Evolutionary conservation across 2,888 invertebrate species (phyloP).

Genomic region (Ectropis crepuscularia): DNA sequence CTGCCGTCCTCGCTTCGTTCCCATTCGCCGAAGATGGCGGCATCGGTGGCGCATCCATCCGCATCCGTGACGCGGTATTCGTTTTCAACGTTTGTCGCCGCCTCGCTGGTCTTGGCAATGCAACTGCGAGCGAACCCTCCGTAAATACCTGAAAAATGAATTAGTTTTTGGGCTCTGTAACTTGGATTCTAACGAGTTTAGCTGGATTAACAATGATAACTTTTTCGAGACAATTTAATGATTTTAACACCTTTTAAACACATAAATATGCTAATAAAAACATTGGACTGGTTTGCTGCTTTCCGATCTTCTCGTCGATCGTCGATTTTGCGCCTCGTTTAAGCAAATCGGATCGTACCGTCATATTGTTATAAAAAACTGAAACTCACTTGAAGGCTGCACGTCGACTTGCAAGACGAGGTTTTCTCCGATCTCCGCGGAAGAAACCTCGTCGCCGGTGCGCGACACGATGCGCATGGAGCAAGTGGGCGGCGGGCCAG

Average conservation of each 20-base stretch:
- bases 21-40: conserved; percentile 97
- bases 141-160: conserved; percentile 88
- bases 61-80: conserved; percentile 97
- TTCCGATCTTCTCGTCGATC: too few species aligned
- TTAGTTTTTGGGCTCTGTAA: too few species aligned
- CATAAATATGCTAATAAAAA: too few species aligned
- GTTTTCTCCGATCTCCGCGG: conserved; percentile 96
- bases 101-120: conserved; percentile 96
- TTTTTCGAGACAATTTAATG: too few species aligned
- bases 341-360: background rate
- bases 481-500: conserved; percentile 96
- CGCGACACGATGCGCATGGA: conserved; percentile 95
- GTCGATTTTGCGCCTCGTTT: too few species aligned
- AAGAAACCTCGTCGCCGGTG: conserved; percentile 94
- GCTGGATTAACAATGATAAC: too few species aligned
- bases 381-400: conserved; percentile 87
- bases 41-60: conserved; percentile 96
- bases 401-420: conserved; percentile 94
- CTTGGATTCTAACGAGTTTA: too few species aligned
- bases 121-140: conserved; percentile 97
- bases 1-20: conserved; percentile 94
- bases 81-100: conserved; percentile 90
- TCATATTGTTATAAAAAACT: background rate
- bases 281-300: too few species aligned
- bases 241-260: too few species aligned